Base-by-base conservation (phyloP, 2,797 vertebrate genomes). In the Dendrocincla fuliginosa region DNA sequence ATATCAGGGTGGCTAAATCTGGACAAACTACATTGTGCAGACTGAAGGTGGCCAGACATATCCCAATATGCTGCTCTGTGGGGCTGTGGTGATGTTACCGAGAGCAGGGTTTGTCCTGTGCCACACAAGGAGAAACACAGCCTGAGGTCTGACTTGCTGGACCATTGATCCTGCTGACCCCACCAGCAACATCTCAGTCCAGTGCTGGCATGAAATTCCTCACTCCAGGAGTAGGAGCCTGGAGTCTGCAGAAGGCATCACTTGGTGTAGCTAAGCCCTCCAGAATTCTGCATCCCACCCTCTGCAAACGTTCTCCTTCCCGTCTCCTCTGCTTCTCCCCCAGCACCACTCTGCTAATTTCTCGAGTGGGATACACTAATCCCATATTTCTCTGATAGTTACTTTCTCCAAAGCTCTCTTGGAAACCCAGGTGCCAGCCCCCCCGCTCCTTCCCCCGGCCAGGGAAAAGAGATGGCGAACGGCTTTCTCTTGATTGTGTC, bases 401-500 rank as follows among this genome's bases (percentile, higher is more conserved):
- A 73, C 93, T 87, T 96, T 79, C 81, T 89, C 71, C 78, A 88
- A 76, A 91, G 75, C 93, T 76, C 74, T 50, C 80, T 93, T 2
- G 2, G 64, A 91, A 88, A 64, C 61, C 24, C 76, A 55, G 35
- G 61, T 88, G 82, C 44, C 7, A 5, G 16, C 11, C 46, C 55
- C 42, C 68, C 27, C 0, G 7, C 71, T 82, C 60, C 79, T 61
- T 93, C 76, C 35, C 73, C 3, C 83, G 53, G 61, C 49, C 16
- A 18, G n/a, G 94, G 94, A 96, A 75, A 94, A 93, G 96, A 97
- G 96, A 94, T 83, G 70, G 91, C 63, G 89, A 97, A 96, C 79
- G 30, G 83, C 97, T 97, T 97, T 97, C 96, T 97, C 97, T 97
- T 98, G 98, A 98, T 98, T 97, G 98, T 98, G 97, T 98, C 97